A percentile compares a stretch with the other conserved stretches of the same genome.
phyloP scores from a whole-genome alignment of 2,888 invertebrate genomes.

The Euphydryas editha region DNA sequence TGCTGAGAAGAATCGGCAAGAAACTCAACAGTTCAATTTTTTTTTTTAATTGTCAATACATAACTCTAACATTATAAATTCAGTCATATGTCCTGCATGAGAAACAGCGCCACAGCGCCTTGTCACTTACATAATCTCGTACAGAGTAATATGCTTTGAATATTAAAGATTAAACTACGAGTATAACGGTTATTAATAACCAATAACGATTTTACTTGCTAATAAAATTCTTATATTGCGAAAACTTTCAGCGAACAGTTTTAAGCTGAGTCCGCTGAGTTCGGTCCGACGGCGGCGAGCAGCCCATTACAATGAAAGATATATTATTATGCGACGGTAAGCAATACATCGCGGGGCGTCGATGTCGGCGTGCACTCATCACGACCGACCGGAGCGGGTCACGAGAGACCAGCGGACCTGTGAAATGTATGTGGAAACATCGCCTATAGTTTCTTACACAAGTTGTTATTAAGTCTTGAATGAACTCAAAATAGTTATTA shows the following conservation, averaged over 20 bases:
- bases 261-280: slow-evolving; percentile 1
- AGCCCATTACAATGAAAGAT: slow-evolving; percentile 2
- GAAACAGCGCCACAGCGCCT: too few relatives aligned
- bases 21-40: too few relatives aligned
- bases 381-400: neutral
- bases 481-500: too few relatives aligned
- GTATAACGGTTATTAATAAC: too few relatives aligned
- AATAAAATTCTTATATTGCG: neutral
- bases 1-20: too few relatives aligned
- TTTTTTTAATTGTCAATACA: too few relatives aligned
- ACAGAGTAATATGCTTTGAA: too few relatives aligned
- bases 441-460: neutral
- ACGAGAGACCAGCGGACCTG: neutral
- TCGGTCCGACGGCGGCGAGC: too few relatives aligned
- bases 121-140: too few relatives aligned
- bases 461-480: neutral
- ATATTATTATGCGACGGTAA: slow-evolving; percentile 14
- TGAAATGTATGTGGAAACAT: neutral
- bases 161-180: too few relatives aligned
- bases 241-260: neutral
- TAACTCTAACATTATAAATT: too few relatives aligned
- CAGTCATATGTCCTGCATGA: too few relatives aligned
- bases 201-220: neutral
- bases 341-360: neutral
- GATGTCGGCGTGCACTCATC: slow-evolving; percentile 8